Percentiles rank a stretch among this genome's conserved stretches.
These are phyloP conservation scores for Drosophila cardini DNA, from an alignment of 1,140 invertebrate genomes.

Conservation along the genomic window DNA sequence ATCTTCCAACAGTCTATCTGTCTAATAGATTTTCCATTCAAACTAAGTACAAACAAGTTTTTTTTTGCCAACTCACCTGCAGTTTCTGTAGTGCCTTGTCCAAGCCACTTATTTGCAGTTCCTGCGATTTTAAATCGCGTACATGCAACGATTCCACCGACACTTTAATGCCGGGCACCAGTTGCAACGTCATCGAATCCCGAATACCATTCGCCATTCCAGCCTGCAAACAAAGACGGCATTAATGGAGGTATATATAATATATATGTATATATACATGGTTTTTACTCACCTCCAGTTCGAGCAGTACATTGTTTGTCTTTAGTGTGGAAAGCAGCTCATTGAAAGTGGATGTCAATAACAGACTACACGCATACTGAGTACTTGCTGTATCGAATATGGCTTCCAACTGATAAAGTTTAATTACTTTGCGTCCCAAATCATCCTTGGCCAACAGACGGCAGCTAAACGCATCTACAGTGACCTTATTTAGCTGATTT, in stretches of 20 bases:
- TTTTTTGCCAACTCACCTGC: slow-evolving; percentile 66
- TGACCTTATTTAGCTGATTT: slow-evolving; percentile 50
- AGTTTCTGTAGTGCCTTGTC: slow-evolving; percentile 80
- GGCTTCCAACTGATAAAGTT: slow-evolving; percentile 72
- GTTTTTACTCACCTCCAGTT: slow-evolving; percentile 67
- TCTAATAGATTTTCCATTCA: slow-evolving; percentile 28
- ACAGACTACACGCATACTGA: slow-evolving; percentile 73
- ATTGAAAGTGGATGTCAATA: slow-evolving; percentile 58
- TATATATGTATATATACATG: not conserved
- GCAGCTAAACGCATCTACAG: slow-evolving; percentile 69
- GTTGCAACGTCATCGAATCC: slow-evolving; percentile 77
- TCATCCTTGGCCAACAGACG: slow-evolving; percentile 67
- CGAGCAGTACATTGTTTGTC: slow-evolving; percentile 70
- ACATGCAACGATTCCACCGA: slow-evolving; percentile 56
- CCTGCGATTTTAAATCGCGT: slow-evolving; percentile 69
- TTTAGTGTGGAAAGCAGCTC: slow-evolving; percentile 73
- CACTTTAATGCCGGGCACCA: slow-evolving; percentile 80
- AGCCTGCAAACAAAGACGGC: slow-evolving; percentile 46
- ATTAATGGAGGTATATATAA: too few relatives aligned
- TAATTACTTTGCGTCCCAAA: slow-evolving; percentile 59
- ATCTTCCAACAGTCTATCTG: slow-evolving; percentile 4
- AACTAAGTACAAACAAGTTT: not conserved
- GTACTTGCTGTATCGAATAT: slow-evolving; percentile 61
- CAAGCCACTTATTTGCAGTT: slow-evolving; percentile 77
- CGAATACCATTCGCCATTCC: slow-evolving; percentile 67